These are phyloP conservation scores for Pedicia rivosa DNA, from an alignment of 2,888 invertebrate species.

Conservation along the genomic window DNA sequence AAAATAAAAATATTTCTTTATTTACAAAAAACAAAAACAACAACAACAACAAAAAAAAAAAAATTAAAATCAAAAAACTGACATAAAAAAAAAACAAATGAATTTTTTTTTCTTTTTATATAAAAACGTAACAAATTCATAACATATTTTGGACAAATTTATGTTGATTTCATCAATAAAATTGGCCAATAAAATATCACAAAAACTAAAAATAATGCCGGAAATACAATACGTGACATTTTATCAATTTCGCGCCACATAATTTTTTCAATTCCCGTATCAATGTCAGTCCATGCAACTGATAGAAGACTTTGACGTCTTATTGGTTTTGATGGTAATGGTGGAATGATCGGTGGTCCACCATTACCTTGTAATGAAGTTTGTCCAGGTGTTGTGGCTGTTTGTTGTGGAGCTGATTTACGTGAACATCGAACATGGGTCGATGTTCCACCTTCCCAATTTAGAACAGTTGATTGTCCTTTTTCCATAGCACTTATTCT, in stretches of 20 bases:
- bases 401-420: constrained; percentile 35
- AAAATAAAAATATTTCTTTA: too few relatives aligned
- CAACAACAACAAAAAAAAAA: too few relatives aligned
- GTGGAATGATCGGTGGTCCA: constrained; percentile 22
- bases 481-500: constrained; percentile 47
- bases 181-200: constrained; percentile 67
- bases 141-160: too few relatives aligned
- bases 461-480: constrained; percentile 46
- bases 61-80: too few relatives aligned
- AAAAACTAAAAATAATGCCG: constrained; percentile 60
- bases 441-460: constrained; percentile 47
- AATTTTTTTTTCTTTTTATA: too few relatives aligned
- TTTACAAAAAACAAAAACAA: too few relatives aligned
- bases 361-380: constrained; percentile 31
- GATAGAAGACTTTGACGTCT: constrained; percentile 31
- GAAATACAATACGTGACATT: constrained; percentile 59
- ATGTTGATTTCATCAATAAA: constrained; percentile 46
- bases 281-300: constrained; percentile 47
- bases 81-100: too few relatives aligned
- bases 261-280: constrained; percentile 54
- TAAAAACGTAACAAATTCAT: too few relatives aligned
- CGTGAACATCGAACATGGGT: constrained; percentile 45
- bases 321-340: constrained; percentile 20
- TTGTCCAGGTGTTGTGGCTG: constrained; percentile 31
- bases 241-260: constrained; percentile 66